Conservation (phyloP, 2,797 vertebrate species). For the Leucoraja ocellata region DNA sequence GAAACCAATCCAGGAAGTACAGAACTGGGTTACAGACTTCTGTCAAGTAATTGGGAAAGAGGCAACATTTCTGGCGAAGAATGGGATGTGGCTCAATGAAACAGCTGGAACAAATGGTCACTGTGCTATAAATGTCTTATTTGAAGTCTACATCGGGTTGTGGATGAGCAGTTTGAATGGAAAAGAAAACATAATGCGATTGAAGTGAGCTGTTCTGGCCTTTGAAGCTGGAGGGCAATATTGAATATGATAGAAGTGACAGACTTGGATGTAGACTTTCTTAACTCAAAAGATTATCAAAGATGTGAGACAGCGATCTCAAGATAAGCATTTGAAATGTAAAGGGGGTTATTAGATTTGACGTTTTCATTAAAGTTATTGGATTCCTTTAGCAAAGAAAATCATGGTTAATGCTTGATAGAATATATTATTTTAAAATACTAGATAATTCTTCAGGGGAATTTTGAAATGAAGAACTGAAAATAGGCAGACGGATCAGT, state of each 20-base stretch:
- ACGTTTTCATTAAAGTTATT: neutral
- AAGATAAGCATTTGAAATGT: neutral
- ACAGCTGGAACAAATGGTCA: neutral
- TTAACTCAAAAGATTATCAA: neutral
- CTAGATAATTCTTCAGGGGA: neutral
- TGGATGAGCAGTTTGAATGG: neutral
- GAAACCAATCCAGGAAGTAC: neutral
- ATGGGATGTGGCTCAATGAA: too few species aligned
- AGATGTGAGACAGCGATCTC: neutral
- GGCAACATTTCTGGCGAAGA: neutral
- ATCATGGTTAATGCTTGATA: neutral
- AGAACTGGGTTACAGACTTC: too few species aligned
- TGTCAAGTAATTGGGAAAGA: neutral
- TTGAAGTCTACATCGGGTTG: neutral
- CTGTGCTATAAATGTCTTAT: neutral
- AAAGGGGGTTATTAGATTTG: neutral
- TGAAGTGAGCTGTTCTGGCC: neutral
- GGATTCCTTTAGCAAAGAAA: neutral
- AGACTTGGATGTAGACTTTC: neutral
- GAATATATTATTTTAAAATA: neutral
- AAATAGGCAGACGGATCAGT: neutral
- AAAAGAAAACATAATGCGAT: neutral
- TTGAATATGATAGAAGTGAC: neutral
- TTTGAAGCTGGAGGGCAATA: neutral
- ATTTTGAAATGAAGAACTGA: neutral